phyloP scores from a whole-genome alignment of 2,797 vertebrate species.

The Crocodylus rhombifer region DNA sequence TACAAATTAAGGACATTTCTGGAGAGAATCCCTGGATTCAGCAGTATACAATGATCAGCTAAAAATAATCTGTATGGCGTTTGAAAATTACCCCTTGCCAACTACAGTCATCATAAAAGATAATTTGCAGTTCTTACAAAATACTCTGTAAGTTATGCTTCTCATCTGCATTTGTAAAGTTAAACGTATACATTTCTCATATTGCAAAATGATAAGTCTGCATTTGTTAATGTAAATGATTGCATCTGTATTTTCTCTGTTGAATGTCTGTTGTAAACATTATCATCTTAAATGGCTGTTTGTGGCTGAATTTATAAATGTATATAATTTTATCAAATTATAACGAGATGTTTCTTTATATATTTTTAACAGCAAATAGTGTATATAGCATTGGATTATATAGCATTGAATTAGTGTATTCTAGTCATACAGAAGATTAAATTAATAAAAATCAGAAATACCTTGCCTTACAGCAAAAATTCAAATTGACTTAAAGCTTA shows the following conservation, averaged over 20 bases:
- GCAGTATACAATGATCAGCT: constrained; percentile 54
- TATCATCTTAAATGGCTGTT: constrained; percentile 55
- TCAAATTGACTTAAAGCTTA: neutral
- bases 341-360: neutral
- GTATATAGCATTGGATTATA: neutral
- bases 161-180: constrained; percentile 53
- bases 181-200: constrained; percentile 64
- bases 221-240: constrained; percentile 63
- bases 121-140: constrained; percentile 61
- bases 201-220: constrained; percentile 62
- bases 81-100: constrained; percentile 63
- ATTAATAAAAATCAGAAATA: constrained; percentile 8
- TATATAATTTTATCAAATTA: neutral
- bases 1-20: constrained; percentile 61
- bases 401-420: neutral
- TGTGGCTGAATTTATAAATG: constrained; percentile 37
- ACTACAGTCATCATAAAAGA: constrained; percentile 48
- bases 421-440: neutral
- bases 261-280: constrained; percentile 50
- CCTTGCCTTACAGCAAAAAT: constrained; percentile 29
- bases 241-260: constrained; percentile 49
- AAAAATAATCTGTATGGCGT: constrained; percentile 66
- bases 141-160: constrained; percentile 57
- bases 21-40: constrained; percentile 31
- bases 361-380: neutral